Evolutionary conservation across 2,797 vertebrate species (phyloP).

Genomic region (Lates japonicus): DNA sequence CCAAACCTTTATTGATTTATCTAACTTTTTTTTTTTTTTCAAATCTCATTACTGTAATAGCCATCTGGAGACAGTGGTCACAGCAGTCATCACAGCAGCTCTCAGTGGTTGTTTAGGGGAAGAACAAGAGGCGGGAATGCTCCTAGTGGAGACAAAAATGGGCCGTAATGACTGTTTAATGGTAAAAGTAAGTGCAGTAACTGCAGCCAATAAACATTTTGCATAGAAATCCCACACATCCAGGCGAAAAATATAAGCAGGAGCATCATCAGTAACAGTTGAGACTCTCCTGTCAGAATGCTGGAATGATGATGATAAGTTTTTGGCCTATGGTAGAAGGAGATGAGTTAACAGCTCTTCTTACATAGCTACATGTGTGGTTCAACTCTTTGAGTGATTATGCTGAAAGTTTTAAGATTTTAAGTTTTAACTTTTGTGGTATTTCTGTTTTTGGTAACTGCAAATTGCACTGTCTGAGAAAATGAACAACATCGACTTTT

Average conservation of each 20-base stretch:
- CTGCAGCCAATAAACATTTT: neutral
- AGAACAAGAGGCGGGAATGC: neutral
- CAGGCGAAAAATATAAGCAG: neutral
- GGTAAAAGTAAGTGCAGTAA: neutral
- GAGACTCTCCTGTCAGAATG: neutral
- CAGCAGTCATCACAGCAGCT: neutral
- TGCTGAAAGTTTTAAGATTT: too few relatives aligned
- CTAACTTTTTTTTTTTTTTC: neutral
- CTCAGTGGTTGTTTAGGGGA: neutral
- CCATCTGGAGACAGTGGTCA: neutral
- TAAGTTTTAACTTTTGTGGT: too few relatives aligned
- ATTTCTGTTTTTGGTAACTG: too few relatives aligned
- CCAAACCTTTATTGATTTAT: neutral
- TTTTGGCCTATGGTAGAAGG: too few relatives aligned
- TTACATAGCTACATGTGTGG: too few relatives aligned
- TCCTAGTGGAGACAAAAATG: neutral
- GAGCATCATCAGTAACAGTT: neutral
- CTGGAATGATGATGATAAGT: too few relatives aligned
- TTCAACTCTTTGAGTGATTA: too few relatives aligned
- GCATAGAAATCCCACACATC: neutral
- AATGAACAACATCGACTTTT: too few relatives aligned
- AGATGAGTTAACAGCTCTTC: too few relatives aligned
- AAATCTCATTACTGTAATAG: slow-evolving; percentile 36
- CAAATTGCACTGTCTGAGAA: too few relatives aligned
- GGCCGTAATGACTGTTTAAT: neutral